phyloP scores from a whole-genome alignment of 2,113 vertebrate species.

The Oreochromis tanganicae region DNA sequence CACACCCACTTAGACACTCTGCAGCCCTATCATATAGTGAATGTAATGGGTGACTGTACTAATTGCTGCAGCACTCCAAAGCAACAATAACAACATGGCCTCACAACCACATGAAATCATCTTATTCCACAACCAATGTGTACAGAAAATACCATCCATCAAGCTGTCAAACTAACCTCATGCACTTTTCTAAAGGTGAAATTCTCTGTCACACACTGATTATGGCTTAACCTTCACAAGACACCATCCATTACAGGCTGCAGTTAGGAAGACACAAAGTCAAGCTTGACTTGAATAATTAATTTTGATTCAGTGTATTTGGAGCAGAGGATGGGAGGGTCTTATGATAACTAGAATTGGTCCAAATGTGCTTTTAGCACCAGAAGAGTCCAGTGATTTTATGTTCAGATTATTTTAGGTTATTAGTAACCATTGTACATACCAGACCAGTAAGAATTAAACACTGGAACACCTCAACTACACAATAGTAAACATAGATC shows the following conservation, averaged over 20 bases:
- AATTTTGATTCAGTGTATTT: neutral
- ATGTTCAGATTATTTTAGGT: neutral
- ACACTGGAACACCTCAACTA: neutral
- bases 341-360: neutral
- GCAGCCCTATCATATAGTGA: conserved; percentile 28
- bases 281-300: neutral
- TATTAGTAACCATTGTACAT: neutral
- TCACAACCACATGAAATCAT: conserved; percentile 52
- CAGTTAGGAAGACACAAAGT: neutral
- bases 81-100: conserved; percentile 17
- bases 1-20: conserved; percentile 30
- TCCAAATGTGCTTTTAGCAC: neutral
- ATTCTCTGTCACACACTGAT: neutral
- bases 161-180: conserved; percentile 37
- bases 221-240: conserved; percentile 5
- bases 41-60: conserved; percentile 49
- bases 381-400: neutral
- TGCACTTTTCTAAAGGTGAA: conserved; percentile 36
- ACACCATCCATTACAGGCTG: neutral
- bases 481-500: neutral
- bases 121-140: conserved; percentile 8
- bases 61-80: conserved; percentile 41
- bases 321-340: neutral
- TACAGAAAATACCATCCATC: conserved; percentile 41
- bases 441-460: too few species aligned